Percentiles rank a stretch among this genome's conserved stretches.
Evolutionary conservation across 2,888 invertebrate species (phyloP).

Genomic region (Sericinus montela): DNA sequence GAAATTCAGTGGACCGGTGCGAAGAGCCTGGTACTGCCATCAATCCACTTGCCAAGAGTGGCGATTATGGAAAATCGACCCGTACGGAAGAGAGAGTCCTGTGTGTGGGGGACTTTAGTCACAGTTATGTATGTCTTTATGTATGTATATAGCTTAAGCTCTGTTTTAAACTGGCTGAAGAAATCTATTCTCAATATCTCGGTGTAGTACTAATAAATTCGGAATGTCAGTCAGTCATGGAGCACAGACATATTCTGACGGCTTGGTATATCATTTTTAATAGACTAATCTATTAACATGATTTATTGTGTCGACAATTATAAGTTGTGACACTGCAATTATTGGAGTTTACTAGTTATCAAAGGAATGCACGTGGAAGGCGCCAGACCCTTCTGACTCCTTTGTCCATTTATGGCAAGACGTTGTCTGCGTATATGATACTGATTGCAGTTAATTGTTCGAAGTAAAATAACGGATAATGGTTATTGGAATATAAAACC

Average conservation of each 20-base stretch:
- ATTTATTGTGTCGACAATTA: constrained; percentile 1
- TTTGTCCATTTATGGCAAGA: constrained; percentile 9
- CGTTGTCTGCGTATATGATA: background rate
- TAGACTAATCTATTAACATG: background rate
- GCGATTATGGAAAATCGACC: too few species aligned
- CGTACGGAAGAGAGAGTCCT: too few species aligned
- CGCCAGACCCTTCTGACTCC: constrained; percentile 9
- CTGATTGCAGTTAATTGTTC: background rate
- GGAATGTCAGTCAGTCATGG: background rate
- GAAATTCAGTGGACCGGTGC: too few species aligned
- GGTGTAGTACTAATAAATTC: background rate
- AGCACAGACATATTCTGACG: background rate
- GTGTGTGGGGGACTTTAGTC: too few species aligned
- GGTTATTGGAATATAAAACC: background rate
- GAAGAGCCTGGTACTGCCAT: too few species aligned
- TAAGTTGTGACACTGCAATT: constrained; percentile 1
- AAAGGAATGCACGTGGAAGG: constrained; percentile 16
- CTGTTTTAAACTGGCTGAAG: too few species aligned
- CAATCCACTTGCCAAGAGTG: too few species aligned
- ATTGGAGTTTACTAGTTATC: constrained; percentile 3
- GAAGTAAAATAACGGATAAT: background rate
- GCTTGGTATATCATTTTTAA: background rate
- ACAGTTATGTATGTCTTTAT: too few species aligned
- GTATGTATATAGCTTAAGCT: too few species aligned
- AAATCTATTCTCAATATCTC: too few species aligned